A percentile compares a stretch with the other conserved stretches of the same genome.
phyloP scores from a whole-genome alignment of 92 coral and sea anemone genomes.

The Pocillopora meandrina region DNA sequence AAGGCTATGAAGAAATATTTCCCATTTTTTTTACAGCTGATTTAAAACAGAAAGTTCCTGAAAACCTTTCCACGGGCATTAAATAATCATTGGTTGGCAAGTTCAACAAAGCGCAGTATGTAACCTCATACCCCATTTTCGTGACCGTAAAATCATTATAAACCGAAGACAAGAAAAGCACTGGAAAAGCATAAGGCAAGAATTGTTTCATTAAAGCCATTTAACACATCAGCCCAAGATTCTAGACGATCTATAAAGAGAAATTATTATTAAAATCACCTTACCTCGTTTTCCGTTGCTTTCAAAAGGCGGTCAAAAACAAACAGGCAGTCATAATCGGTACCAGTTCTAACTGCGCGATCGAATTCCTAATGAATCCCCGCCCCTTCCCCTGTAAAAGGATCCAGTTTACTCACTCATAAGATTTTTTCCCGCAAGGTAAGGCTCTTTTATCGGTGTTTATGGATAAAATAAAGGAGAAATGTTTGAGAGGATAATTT shows the following conservation, averaged over 20 bases:
- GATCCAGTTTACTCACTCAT: too few species aligned
- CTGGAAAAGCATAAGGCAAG: background rate
- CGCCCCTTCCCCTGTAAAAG: background rate
- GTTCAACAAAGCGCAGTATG: constrained; percentile 13
- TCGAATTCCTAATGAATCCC: background rate
- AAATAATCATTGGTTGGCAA: background rate
- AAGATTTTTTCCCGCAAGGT: too few species aligned
- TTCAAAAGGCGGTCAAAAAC: constrained; percentile 47
- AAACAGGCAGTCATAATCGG: constrained; percentile 13
- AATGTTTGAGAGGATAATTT: too few species aligned
- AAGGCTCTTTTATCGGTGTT: too few species aligned
- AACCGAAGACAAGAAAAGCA: background rate
- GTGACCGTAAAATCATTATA: background rate
- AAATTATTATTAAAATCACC: background rate
- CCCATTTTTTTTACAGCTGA: background rate
- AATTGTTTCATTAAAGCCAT: background rate
- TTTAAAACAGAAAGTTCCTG: background rate
- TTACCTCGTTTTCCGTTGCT: constrained; percentile 38
- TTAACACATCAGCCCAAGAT: background rate
- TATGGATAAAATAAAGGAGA: too few species aligned
- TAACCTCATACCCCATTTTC: background rate
- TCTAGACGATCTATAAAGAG: background rate
- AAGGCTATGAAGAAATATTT: background rate
- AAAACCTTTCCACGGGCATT: background rate
- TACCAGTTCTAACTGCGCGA: constrained; percentile 30